phyloP scores from a whole-genome alignment of 2,888 invertebrate species.

The Metallyticus violacea region DNA sequence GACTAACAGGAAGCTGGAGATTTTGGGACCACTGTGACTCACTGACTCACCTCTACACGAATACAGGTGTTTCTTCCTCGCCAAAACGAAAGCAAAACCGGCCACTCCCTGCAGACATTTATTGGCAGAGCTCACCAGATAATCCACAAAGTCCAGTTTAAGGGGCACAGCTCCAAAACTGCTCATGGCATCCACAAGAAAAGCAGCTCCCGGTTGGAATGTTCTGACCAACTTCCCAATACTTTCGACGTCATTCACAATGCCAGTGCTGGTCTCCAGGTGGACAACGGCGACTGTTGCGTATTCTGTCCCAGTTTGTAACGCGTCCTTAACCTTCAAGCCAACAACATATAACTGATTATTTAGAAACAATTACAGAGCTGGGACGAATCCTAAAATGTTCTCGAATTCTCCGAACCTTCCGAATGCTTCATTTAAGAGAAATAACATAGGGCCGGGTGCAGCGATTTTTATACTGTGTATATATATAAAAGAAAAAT shows the following conservation, averaged over 20 bases:
- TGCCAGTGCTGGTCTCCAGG: constrained; percentile 50
- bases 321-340: constrained; percentile 15
- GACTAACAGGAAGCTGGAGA: too few species aligned
- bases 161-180: constrained; percentile 49
- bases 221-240: constrained; percentile 44
- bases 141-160: constrained; percentile 43
- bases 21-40: too few species aligned
- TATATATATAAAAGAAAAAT: too few species aligned
- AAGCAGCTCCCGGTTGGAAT: constrained; percentile 37
- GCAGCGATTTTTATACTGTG: too few species aligned
- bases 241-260: constrained; percentile 46
- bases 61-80: constrained; percentile 41
- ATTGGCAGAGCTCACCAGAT: constrained; percentile 50
- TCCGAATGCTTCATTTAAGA: too few species aligned
- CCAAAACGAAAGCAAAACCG: constrained; percentile 48
- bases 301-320: constrained; percentile 35
- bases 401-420: too few species aligned
- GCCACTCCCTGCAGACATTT: constrained; percentile 52
- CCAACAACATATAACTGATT: too few species aligned
- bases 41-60: constrained; percentile 44
- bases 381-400: too few species aligned
- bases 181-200: constrained; percentile 52
- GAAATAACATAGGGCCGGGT: too few species aligned
- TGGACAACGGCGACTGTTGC: constrained; percentile 47
- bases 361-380: too few species aligned